These are phyloP conservation scores for Corvus cornix DNA, from an alignment of 2,113 vertebrate species.

Conservation along the genomic window DNA sequence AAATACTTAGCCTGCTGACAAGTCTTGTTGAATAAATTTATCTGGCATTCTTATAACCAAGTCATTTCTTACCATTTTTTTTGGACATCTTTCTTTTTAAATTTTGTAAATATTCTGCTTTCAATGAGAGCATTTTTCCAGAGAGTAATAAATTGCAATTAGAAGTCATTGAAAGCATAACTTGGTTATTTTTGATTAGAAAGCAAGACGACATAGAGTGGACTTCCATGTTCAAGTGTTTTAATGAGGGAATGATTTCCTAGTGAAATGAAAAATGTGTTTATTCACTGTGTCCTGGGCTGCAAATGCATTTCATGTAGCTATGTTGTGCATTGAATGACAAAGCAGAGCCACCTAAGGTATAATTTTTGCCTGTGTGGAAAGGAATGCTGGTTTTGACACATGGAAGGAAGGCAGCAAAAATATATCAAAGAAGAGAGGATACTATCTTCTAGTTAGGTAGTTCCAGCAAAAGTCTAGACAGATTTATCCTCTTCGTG, in stretches of 20 bases:
- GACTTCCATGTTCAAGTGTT: not conserved
- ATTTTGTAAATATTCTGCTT: not conserved
- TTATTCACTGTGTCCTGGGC: not conserved
- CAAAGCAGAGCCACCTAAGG: not conserved
- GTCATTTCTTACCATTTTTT: not conserved
- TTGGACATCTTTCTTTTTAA: not conserved
- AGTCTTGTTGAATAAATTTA: not conserved
- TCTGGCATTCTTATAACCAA: not conserved
- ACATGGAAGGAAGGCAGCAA: not conserved
- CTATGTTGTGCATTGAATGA: not conserved
- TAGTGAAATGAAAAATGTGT: not conserved
- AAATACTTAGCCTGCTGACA: not conserved
- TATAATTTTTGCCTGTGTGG: not conserved
- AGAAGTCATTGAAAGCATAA: not conserved
- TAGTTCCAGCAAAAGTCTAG: not conserved
- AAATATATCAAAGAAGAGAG: not conserved
- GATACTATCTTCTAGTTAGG: not conserved
- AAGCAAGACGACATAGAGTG: not conserved
- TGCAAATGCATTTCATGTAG: not conserved
- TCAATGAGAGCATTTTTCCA: not conserved
- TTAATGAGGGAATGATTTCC: not conserved
- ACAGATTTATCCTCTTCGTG: not conserved
- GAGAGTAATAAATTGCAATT: not conserved
- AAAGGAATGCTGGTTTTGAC: not conserved
- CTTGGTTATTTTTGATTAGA: not conserved